phyloP scores from a whole-genome alignment of 1,140 invertebrate species.

The Oreohelix idahoensis region DNA sequence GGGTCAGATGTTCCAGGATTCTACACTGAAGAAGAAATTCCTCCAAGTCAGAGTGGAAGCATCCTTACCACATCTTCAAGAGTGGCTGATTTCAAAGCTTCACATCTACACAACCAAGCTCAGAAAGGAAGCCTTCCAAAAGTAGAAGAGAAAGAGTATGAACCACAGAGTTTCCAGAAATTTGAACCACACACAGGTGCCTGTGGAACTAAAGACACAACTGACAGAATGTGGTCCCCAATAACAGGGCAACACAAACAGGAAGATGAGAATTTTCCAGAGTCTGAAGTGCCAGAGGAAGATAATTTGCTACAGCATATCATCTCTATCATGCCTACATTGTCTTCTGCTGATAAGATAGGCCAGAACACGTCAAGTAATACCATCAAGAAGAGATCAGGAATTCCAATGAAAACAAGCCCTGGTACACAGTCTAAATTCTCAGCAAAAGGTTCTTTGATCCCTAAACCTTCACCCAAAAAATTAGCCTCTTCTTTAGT shows the following conservation, averaged over 20 bases:
- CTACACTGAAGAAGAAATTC: constrained; percentile 88
- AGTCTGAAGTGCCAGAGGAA: constrained; percentile 70
- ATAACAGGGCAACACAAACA: constrained; percentile 28
- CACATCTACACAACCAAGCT: neutral
- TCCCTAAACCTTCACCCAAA: neutral
- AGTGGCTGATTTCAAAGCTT: neutral
- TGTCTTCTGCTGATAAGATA: constrained; percentile 57
- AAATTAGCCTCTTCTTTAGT: neutral
- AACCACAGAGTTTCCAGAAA: neutral
- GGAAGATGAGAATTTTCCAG: constrained; percentile 65
- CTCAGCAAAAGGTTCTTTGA: neutral
- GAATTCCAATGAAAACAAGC: constrained; percentile 38
- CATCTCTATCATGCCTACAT: constrained; percentile 69
- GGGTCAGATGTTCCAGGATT: constrained; percentile 72
- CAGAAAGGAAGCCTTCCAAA: constrained; percentile 1
- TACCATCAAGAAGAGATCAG: constrained; percentile 59
- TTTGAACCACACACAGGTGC: neutral
- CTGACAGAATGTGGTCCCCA: constrained; percentile 2
- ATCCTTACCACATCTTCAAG: neutral
- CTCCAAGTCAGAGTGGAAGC: constrained; percentile 76
- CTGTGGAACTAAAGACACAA: neutral
- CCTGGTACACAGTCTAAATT: neutral
- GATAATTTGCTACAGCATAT: constrained; percentile 72
- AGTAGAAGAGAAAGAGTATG: neutral
- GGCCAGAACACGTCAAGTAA: constrained; percentile 63